These are phyloP conservation scores for Neomorphus geoffroyi DNA, from an alignment of 2,797 vertebrate genomes.

Conservation along the genomic window DNA sequence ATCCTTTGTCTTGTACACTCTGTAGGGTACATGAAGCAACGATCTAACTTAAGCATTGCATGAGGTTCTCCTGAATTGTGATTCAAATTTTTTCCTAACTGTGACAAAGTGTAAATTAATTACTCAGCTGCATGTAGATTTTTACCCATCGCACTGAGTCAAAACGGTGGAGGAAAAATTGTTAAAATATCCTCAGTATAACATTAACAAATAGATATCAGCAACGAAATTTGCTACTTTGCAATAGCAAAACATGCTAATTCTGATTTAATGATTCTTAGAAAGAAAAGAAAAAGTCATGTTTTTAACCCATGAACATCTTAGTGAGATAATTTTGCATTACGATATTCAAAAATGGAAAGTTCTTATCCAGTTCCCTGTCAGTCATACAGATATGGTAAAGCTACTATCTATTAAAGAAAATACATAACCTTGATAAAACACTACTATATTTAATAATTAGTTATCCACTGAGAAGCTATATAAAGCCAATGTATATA, in stretches of 20 bases:
- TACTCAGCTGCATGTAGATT: slow-evolving; percentile 12
- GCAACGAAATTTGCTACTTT: neutral
- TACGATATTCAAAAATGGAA: neutral
- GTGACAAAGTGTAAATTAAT: slow-evolving; percentile 38
- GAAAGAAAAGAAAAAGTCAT: neutral
- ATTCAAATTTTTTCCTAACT: slow-evolving; percentile 41
- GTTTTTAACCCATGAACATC: neutral
- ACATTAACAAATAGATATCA: neutral
- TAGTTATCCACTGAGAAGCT: neutral
- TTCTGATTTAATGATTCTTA: neutral
- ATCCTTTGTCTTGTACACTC: slow-evolving; percentile 54
- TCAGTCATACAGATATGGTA: neutral
- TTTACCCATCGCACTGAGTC: neutral
- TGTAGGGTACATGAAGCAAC: slow-evolving; percentile 6
- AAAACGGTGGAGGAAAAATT: neutral
- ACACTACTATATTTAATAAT: neutral
- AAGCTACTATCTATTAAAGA: neutral
- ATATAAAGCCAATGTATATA: neutral
- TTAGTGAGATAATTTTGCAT: neutral
- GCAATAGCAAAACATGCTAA: neutral
- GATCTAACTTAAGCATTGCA: slow-evolving; percentile 21
- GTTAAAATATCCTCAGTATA: neutral
- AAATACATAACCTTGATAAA: neutral
- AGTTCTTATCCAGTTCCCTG: neutral
- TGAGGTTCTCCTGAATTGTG: slow-evolving; percentile 46